Evolutionary conservation across 2,113 vertebrate genomes (phyloP), one percentile per base, ranked within the genome.

Genomic region (Loxodonta africana): DNA sequence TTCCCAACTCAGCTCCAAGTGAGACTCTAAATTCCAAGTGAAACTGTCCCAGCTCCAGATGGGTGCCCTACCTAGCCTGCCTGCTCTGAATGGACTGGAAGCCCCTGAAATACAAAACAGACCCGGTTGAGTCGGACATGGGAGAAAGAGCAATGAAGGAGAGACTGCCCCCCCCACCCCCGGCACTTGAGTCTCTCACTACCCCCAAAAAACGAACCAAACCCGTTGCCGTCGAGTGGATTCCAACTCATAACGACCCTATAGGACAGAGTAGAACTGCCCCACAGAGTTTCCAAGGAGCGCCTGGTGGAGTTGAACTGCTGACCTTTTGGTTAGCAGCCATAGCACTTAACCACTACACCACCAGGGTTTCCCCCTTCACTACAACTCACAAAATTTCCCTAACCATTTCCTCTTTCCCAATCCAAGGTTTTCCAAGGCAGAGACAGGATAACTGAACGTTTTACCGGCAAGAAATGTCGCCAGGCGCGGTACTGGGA

Each of bases 1-100:
- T 95, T 86, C 46, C 92, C 80, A 82, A 11, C 48, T 93, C 82
- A 33, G 30, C 41, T 88, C 85, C 71, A n/a, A 77, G 76, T 25
- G 48, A 80, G 83, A 86, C 63, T 77, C 51, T 69, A 33, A 87
- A 81, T 30, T 69, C 92, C 88, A 62, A 33, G 37, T 20, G 74
- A 87, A 91, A 80, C 46, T 33, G 57, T n/a, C 33, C 30, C 81
- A 44, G 15, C 63, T 63, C 46, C 57, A 30, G 69, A 80, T 84
- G 57, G 41, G 46, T 95, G 89, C 5, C 67, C 81, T 69, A n/a
- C 44, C 74, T 81, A 73, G 20, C 57, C 0, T 6, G 60, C 80
- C 89, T 60, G 23, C 90, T 84, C 28, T 1, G 33, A 83, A 74
- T 2, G 9, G 12, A n/a, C 77, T 44, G 30, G 65, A 53, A 91